Conservation (phyloP, 1,140 invertebrate species). For the Drosophila willistoni region DNA sequence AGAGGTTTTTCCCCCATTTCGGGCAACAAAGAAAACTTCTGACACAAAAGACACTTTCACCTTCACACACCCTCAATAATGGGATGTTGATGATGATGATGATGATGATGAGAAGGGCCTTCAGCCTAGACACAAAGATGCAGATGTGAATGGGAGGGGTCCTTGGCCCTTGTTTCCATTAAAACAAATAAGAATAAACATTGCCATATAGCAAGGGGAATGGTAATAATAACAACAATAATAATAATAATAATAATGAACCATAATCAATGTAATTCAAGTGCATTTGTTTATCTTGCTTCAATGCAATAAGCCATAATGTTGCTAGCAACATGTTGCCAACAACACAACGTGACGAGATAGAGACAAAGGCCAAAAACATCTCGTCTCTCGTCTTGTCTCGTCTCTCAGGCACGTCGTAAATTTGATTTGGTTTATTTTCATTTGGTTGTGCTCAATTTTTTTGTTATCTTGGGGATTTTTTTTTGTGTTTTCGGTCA, state of each 20-base stretch:
- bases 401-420: slow-evolving; percentile 20
- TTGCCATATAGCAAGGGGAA: background rate
- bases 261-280: slow-evolving; percentile 23
- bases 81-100: no score
- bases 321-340: slow-evolving; percentile 21
- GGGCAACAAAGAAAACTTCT: slow-evolving; percentile 2
- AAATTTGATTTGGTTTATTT: slow-evolving; percentile 28
- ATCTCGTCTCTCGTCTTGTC: slow-evolving; percentile 3
- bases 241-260: slow-evolving; percentile 16
- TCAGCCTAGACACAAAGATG: background rate
- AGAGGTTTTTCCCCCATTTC: background rate
- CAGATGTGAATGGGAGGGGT: background rate
- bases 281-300: slow-evolving; percentile 19
- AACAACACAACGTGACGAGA: background rate
- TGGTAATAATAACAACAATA: background rate
- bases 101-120: background rate
- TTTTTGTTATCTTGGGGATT: slow-evolving; percentile 7
- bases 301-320: slow-evolving; percentile 3
- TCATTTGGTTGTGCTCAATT: slow-evolving; percentile 20
- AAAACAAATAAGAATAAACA: slow-evolving; percentile 23
- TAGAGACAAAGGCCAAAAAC: slow-evolving; percentile 16
- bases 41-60: background rate
- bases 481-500: slow-evolving; percentile 12
- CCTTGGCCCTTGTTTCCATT: slow-evolving; percentile 6
- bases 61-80: background rate